Evolutionary conservation across 2,888 invertebrate genomes (phyloP).

Genomic region (Oxyscelio sp.): DNA sequence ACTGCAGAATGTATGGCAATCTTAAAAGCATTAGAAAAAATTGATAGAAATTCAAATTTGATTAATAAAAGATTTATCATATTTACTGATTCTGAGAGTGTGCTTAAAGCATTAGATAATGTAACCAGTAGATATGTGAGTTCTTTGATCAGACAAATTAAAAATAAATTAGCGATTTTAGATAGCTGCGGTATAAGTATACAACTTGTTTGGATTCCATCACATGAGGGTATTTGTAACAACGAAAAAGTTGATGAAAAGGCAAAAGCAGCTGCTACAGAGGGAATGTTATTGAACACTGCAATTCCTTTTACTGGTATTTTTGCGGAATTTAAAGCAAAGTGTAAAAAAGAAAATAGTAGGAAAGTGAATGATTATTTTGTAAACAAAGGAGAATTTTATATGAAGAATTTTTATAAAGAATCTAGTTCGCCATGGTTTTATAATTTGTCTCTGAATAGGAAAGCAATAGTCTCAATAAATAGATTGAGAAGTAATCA

Average conservation of each 20-base stretch:
- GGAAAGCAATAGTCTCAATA: constrained; percentile 38
- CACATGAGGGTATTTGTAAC: too few species aligned
- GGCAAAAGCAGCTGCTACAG: neutral
- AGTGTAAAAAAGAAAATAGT: constrained; percentile 21
- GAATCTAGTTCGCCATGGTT: constrained; percentile 11
- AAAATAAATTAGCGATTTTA: too few species aligned
- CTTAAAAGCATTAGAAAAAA: too few species aligned
- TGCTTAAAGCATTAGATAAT: constrained; percentile 2
- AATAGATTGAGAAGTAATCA: constrained; percentile 38
- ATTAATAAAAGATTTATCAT: neutral
- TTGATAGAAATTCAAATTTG: too few species aligned
- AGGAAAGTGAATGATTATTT: neutral
- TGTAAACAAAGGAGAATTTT: constrained; percentile 11
- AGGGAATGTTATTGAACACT: neutral
- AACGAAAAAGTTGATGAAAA: neutral
- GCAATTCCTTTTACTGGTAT: constrained; percentile 12
- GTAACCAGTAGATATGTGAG: neutral
- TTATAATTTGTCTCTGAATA: neutral
- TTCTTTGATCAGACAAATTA: too few species aligned
- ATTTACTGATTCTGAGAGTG: constrained; percentile 32
- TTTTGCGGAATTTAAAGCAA: neutral
- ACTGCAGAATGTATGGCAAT: constrained; percentile 65
- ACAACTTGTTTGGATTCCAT: too few species aligned
- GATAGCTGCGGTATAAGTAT: too few species aligned
- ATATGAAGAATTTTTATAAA: constrained; percentile 30